Percentiles rank a stretch among this genome's conserved stretches.
Conservation (phyloP, 2,797 vertebrate genomes). For the Neosilurus mollespiculum region DNA sequence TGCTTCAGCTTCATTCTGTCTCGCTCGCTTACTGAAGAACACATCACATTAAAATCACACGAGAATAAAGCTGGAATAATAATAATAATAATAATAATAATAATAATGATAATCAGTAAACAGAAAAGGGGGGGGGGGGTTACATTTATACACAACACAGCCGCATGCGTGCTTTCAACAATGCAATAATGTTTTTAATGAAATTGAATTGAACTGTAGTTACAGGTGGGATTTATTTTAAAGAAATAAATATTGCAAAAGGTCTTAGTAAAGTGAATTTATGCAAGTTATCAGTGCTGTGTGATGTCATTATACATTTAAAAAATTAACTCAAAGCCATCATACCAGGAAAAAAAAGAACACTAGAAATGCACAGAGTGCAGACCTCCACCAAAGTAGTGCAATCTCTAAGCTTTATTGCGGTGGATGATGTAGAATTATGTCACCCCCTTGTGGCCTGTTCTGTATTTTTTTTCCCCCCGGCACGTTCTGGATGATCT, state of each 20-base stretch:
- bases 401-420: too few relatives aligned
- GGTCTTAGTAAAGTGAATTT: constrained; percentile 45
- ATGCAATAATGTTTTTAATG: constrained; percentile 77
- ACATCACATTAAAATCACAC: not conserved
- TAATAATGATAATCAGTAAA: not conserved
- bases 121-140: constrained; percentile 34
- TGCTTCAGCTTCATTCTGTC: constrained; percentile 13
- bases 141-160: constrained; percentile 61
- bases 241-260: constrained; percentile 66
- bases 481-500: too few relatives aligned
- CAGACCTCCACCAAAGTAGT: too few relatives aligned
- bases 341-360: too few relatives aligned
- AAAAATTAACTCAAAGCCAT: too few relatives aligned
- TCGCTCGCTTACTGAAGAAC: constrained; percentile 17
- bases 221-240: constrained; percentile 64
- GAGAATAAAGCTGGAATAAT: not conserved
- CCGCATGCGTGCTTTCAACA: constrained; percentile 24
- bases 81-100: not conserved
- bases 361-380: too few relatives aligned
- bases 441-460: too few relatives aligned
- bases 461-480: too few relatives aligned
- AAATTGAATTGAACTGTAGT: constrained; percentile 59
- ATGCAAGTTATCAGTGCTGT: constrained; percentile 3
- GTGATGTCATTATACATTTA: not conserved
- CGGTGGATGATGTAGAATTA: too few relatives aligned